Base-by-base conservation (phyloP, 2,888 invertebrate genomes). In the Ceramica pisi region DNA sequence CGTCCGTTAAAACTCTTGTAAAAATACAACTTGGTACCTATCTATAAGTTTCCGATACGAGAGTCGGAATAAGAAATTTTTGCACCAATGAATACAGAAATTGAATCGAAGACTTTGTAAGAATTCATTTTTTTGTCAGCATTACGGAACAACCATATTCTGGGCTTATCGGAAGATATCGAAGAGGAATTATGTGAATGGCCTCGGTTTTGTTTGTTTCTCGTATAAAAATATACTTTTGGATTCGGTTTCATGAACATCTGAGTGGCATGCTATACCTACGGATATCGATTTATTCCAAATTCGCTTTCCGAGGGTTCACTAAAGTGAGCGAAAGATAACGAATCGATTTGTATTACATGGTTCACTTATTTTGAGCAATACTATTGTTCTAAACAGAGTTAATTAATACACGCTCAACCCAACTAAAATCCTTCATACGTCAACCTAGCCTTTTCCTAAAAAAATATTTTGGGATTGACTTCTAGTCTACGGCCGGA, bases 61-160 rank as follows among this genome's bases (percentile, higher is more conserved):
- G 64, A 65, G 60, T 41, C 66, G 80, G 78, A 86, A 84, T 75
- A 83, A 83, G 86, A 80, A 82, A 85, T 87, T 88, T 87, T 88
- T 90, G 91, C 91, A 87, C 88, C 90, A 82, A 78, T 88, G 91
- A 86, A 86, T 89, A 87, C 76, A 86, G 74, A 90, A 90, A 91
- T 92, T 85, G 88, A 88, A 89, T 89, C 85, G 84, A 74, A 75
- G 75, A 78, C 78, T 80, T 80, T 61, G 66, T 67, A 63, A 59
- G 71, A 78, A 66, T 70, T 83, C 56, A 68, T 76, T 84, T 84
- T 78, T 74, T 81, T 77, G 75, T 79, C 65, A 75, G 83, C 67
- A 16, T 64, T 71, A 57, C 57, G 21, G 41, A 19, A 69, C 51
- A 65, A 72, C 70, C 71, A 64, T 73, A 76, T 84, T 81, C 72